Evolutionary conservation across 2,888 invertebrate species (phyloP), one percentile per base, ranked within the genome.

Genomic region (Ophion costatus): DNA sequence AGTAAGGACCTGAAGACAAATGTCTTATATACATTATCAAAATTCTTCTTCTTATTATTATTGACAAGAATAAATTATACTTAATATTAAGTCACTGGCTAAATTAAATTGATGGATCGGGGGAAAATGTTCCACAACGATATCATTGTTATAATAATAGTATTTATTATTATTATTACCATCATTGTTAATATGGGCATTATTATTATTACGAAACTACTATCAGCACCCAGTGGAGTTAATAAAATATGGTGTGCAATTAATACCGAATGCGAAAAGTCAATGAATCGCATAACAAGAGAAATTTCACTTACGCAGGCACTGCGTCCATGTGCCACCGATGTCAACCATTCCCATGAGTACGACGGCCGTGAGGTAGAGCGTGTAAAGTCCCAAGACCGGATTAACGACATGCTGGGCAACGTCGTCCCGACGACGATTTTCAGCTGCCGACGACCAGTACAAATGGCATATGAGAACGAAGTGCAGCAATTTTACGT

Each of bases 391-490:
- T 80, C 92, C 92, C 63, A 94, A 91, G 61, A 94, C 91, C 24
- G 95, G 94, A 84, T 94, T 92, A 69, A 94, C 92, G 70, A 94
- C 93, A 83, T 92, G 91, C 82, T 93, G 92, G 24, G 92, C 89
- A 42, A 93, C 89, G 80, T 91, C 92, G 82, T 94, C 94, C 82
- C 94, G 92, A 82, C 94, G 93, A 24, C 94, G 91, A 70, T 94
- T 94, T 81, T 94, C 89, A 4, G 94, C 94, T 14, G 94, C 94
- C 80, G 94, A 88, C n/a, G 94, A 94, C 94, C 95, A 94, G 89
- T 94, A 94, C 83, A 94, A 94, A 89, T 95, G 95, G 87, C 94
- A 94, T 88, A 95, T 94, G 33, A 94, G 90, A 75, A 94, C 91
- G 80, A 95, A 94, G 88, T 94, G 94, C 38, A 94, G 88, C 61